A percentile compares a stretch with the other conserved stretches of the same genome.
Conservation (phyloP, 2,797 vertebrate genomes). For the Eulemur mongoz region DNA sequence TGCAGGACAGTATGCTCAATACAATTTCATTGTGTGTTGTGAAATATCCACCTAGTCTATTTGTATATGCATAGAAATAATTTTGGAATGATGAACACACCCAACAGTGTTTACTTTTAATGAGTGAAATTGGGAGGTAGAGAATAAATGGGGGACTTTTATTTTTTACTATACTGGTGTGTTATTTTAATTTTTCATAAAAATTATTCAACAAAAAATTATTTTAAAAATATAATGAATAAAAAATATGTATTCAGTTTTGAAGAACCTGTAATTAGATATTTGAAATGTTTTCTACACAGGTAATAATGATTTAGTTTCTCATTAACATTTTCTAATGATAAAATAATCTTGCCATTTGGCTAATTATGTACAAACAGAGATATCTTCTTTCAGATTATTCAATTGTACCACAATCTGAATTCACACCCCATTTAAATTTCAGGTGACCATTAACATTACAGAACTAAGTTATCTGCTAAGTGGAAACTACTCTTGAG, state of each 20-base stretch:
- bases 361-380: neutral
- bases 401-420: neutral
- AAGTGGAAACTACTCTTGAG: neutral
- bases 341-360: neutral
- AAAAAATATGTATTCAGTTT: neutral
- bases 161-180: neutral
- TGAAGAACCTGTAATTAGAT: neutral
- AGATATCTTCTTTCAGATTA: neutral
- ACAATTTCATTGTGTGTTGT: neutral
- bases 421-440: neutral
- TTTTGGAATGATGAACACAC: neutral
- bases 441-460: neutral
- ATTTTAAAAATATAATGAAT: neutral
- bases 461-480: neutral
- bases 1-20: neutral
- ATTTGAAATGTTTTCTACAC: neutral
- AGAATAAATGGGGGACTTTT: neutral
- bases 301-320: neutral
- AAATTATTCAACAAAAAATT: neutral
- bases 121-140: neutral
- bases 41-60: neutral
- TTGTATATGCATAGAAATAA: neutral
- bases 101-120: neutral
- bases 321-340: neutral
- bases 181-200: conserved; percentile 14